These are phyloP conservation scores for Probosciger aterrimus DNA, from an alignment of 2,113 vertebrate genomes.

Conservation along the genomic window DNA sequence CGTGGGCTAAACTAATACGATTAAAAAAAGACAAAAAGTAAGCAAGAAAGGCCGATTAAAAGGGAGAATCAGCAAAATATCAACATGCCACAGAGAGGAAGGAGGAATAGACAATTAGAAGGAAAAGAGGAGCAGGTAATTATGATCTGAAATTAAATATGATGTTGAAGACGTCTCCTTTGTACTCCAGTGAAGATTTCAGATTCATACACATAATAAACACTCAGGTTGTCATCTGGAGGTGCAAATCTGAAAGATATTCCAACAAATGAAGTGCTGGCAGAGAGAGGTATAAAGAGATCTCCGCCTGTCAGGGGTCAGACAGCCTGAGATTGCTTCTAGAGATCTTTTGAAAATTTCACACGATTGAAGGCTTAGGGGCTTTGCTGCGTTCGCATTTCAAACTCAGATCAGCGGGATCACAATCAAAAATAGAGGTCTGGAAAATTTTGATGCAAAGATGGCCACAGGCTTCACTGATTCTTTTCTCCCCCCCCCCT, in stretches of 20 bases:
- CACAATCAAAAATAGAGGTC: constrained; percentile 83
- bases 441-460: constrained; percentile 85
- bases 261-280: constrained; percentile 92
- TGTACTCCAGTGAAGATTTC: constrained; percentile 75
- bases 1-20: constrained; percentile 37
- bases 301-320: constrained; percentile 94
- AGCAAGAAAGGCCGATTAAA: constrained; percentile 61
- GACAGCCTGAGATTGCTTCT: constrained; percentile 95
- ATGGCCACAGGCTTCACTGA: constrained; percentile 75
- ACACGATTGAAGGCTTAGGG: constrained; percentile 96
- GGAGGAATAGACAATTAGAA: constrained; percentile 73
- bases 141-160: constrained; percentile 74
- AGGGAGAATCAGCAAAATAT: constrained; percentile 73
- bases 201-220: constrained; percentile 88
- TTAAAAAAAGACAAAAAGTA: neutral
- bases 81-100: constrained; percentile 65
- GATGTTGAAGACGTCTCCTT: constrained; percentile 75
- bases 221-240: constrained; percentile 88
- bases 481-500: neutral
- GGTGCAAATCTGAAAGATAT: constrained; percentile 95
- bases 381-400: constrained; percentile 91
- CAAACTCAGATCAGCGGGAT: constrained; percentile 94
- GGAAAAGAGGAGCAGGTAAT: constrained; percentile 71
- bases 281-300: constrained; percentile 91
- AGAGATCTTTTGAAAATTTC: constrained; percentile 98